These are phyloP conservation scores for Conus betulinus DNA, from an alignment of 1,140 invertebrate genomes.

Conservation along the genomic window DNA sequence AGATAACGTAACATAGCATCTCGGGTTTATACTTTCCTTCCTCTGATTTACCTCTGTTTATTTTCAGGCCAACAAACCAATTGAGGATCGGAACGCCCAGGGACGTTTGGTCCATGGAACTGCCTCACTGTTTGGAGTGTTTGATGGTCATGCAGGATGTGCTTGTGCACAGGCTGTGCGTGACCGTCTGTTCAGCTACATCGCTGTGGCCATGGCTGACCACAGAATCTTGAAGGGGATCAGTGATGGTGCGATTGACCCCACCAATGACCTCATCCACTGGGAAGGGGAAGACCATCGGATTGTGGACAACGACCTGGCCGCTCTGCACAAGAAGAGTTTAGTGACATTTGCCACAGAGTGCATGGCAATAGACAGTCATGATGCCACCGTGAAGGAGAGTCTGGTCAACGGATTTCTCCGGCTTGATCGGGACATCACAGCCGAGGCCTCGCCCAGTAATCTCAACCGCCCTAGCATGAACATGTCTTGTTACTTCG, in stretches of 20 bases:
- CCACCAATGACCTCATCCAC: slow-evolving; percentile 46
- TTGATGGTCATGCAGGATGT: slow-evolving; percentile 95
- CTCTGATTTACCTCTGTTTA: neutral
- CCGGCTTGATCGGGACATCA: slow-evolving; percentile 88
- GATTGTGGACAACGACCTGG: slow-evolving; percentile 57
- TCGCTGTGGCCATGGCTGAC: slow-evolving; percentile 84
- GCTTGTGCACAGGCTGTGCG: slow-evolving; percentile 88
- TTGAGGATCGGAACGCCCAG: slow-evolving; percentile 90
- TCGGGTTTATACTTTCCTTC: too few relatives aligned
- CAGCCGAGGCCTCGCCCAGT: slow-evolving; percentile 81
- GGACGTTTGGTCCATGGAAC: slow-evolving; percentile 50
- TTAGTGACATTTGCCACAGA: slow-evolving; percentile 61
- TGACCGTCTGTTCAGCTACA: slow-evolving; percentile 88
- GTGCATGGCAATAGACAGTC: slow-evolving; percentile 50
- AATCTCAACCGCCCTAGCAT: slow-evolving; percentile 41
- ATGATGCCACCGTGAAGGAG: slow-evolving; percentile 79
- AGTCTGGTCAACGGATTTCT: slow-evolving; percentile 88
- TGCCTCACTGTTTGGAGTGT: slow-evolving; percentile 87
- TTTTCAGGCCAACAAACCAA: slow-evolving; percentile 88
- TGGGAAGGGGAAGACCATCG: slow-evolving; percentile 46
- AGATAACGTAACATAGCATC: too few relatives aligned
- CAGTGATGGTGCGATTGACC: slow-evolving; percentile 55
- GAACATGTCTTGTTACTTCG: slow-evolving; percentile 55
- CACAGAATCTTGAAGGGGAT: slow-evolving; percentile 71
- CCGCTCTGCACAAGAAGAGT: slow-evolving; percentile 55